Evolutionary conservation across 2,797 vertebrate species (phyloP).

Genomic region (Malacoctenus gilli): DNA sequence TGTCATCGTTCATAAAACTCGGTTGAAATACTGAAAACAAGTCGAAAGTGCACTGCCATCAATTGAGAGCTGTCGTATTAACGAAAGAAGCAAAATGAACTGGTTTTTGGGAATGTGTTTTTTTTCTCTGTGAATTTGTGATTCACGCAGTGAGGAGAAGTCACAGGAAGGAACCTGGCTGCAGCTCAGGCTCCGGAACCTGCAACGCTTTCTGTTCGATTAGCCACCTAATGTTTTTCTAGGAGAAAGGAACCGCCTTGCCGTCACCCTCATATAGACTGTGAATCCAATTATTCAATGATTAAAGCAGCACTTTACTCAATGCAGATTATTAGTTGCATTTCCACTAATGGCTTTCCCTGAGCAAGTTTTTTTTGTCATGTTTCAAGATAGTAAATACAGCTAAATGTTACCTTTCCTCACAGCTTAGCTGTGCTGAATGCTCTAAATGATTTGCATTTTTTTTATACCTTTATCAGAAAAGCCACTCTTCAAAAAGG

Average conservation of each 20-base stretch:
- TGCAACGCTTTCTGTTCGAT: no score
- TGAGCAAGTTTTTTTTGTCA: constrained; percentile 3
- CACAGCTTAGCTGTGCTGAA: constrained; percentile 38
- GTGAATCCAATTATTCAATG: neutral
- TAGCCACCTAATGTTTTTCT: neutral
- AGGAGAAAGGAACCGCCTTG: neutral
- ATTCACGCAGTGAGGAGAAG: constrained; percentile 7
- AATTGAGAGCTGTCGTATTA: constrained; percentile 35
- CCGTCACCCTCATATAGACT: no score
- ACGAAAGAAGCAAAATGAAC: constrained; percentile 38
- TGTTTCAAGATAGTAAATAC: constrained; percentile 15
- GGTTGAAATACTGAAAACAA: constrained; percentile 48
- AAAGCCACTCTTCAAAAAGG: constrained; percentile 45
- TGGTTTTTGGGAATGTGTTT: constrained; percentile 33
- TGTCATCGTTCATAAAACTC: constrained; percentile 43
- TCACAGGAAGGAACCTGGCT: constrained; percentile 3
- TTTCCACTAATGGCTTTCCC: neutral
- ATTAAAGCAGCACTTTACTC: constrained; percentile 3
- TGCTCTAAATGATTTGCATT: constrained; percentile 40
- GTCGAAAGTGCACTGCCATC: constrained; percentile 25
- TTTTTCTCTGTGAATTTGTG: constrained; percentile 24
- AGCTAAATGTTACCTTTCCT: constrained; percentile 23
- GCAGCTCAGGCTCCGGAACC: no score
- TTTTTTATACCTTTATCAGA: constrained; percentile 31
- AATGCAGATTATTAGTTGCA: neutral